Evolutionary conservation across 2,888 invertebrate species (phyloP).

Genomic region (Teinopalpus imperialis): DNA sequence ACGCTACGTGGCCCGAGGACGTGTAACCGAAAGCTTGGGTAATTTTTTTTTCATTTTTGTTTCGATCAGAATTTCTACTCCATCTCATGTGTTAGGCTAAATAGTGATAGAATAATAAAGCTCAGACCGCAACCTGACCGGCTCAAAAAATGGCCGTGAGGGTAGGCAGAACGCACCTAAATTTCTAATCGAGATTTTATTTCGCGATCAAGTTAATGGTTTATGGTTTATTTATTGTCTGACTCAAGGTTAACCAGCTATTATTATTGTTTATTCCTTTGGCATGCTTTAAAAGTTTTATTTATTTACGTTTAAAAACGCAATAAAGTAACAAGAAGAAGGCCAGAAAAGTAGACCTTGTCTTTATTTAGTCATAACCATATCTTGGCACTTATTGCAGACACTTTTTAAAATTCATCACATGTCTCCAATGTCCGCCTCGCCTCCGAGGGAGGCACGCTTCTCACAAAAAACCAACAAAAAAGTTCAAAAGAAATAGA

Average conservation of each 20-base stretch:
- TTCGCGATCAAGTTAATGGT: conserved; percentile 57
- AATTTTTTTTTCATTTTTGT: conserved; percentile 58
- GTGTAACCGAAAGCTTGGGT: conserved; percentile 77
- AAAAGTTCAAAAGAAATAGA: conserved; percentile 45
- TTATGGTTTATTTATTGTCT: conserved; percentile 64
- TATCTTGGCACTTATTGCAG: conserved; percentile 50
- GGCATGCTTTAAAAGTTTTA: conserved; percentile 31
- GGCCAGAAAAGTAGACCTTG: no score
- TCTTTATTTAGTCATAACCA: conserved; percentile 60
- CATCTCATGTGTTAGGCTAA: conserved; percentile 67
- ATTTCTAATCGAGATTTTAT: conserved; percentile 74
- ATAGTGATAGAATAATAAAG: conserved; percentile 77
- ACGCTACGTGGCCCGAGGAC: conserved; percentile 64
- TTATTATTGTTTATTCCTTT: conserved; percentile 40
- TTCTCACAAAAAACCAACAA: conserved; percentile 57
- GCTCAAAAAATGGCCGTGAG: conserved; percentile 65
- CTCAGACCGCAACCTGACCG: conserved; percentile 48
- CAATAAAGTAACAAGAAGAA: no score
- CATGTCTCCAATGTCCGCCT: conserved; percentile 53
- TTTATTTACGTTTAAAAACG: no score
- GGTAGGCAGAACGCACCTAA: conserved; percentile 60
- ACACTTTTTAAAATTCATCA: conserved; percentile 75
- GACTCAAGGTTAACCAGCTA: conserved; percentile 59
- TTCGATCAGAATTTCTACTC: conserved; percentile 64
- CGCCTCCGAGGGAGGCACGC: conserved; percentile 60